Conservation (phyloP, 2,888 invertebrate species). For the Calliphora vomitoria region DNA sequence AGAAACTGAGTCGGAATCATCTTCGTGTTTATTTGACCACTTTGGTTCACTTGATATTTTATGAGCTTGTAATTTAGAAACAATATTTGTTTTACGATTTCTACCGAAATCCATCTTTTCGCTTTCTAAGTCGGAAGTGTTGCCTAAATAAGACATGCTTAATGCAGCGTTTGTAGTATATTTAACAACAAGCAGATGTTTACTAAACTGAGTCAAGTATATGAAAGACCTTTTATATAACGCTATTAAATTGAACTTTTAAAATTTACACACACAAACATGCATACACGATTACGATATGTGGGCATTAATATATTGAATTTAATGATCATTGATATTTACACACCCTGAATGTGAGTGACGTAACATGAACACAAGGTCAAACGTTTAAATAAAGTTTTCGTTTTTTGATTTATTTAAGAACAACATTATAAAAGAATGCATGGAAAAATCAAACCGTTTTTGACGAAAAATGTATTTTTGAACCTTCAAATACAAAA, state of each 20-base stretch:
- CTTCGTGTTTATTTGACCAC: constrained; percentile 86
- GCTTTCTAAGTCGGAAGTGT: constrained; percentile 83
- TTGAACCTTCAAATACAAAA: no score
- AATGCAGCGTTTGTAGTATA: neutral
- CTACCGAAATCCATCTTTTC: constrained; percentile 82
- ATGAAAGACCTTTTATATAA: constrained; percentile 27
- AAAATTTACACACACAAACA: neutral
- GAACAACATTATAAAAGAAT: no score
- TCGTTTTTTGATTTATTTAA: no score
- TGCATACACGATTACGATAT: neutral
- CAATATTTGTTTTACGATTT: constrained; percentile 79
- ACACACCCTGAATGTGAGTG: neutral
- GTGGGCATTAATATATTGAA: neutral
- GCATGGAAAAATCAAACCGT: no score
- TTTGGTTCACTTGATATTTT: constrained; percentile 82
- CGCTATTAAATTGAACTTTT: neutral
- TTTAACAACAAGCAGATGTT: constrained; percentile 31
- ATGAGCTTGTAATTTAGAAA: constrained; percentile 82
- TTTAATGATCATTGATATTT: neutral
- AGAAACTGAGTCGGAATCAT: constrained; percentile 92
- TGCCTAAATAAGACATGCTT: constrained; percentile 83
- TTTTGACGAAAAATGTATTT: no score
- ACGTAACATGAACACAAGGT: neutral
- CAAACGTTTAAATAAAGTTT: no score
- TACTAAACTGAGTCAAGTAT: constrained; percentile 51